These are phyloP conservation scores for Anas platyrhynchos DNA, from an alignment of 2,113 vertebrate genomes.

Conservation along the genomic window DNA sequence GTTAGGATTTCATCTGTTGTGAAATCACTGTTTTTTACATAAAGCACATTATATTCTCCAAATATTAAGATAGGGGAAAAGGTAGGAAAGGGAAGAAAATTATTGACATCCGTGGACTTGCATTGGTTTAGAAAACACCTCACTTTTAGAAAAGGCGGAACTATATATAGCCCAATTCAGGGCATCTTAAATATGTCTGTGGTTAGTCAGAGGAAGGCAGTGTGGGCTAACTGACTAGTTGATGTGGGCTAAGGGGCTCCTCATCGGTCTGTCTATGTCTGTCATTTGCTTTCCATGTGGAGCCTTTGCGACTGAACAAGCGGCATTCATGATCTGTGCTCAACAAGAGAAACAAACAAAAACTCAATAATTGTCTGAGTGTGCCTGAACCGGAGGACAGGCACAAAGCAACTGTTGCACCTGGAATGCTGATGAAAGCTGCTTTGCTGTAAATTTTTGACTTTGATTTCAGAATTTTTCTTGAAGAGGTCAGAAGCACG, in stretches of 20 bases:
- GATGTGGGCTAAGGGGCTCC: background rate
- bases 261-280: fast-evolving
- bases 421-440: background rate
- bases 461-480: background rate
- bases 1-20: background rate
- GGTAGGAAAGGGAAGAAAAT: background rate
- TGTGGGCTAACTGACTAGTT: fast-evolving
- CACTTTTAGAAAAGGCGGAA: background rate
- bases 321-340: fast-evolving
- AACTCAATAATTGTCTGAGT: background rate
- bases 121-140: background rate
- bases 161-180: background rate
- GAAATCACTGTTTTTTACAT: background rate
- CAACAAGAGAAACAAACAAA: background rate
- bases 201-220: background rate
- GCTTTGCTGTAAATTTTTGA: background rate
- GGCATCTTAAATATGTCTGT: background rate
- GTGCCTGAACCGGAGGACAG: background rate
- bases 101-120: fast-evolving
- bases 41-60: background rate
- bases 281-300: background rate
- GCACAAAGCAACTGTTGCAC: background rate
- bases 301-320: background rate
- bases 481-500: background rate
- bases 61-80: background rate